Base-by-base conservation (phyloP, 2,797 vertebrate genomes). In the Clamator glandarius region DNA sequence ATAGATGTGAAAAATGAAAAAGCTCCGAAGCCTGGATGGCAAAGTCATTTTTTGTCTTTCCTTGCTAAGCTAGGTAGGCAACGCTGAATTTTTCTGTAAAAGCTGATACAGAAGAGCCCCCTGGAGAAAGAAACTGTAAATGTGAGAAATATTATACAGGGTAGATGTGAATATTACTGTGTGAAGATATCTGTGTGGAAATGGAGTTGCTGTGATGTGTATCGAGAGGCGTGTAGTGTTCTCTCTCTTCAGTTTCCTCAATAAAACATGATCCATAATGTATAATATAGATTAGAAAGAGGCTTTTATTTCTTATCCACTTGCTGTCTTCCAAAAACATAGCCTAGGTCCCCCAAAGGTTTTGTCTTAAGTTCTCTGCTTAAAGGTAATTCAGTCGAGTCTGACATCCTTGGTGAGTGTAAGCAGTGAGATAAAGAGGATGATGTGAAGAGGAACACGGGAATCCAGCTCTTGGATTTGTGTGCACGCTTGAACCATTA, bases 401-500 rank as follows among this genome's bases (percentile, higher is more conserved):
- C 48, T 84, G 75, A 63, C 28, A 28, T 74, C 35, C 52, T 50
- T 67, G 64, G 12, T 26, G 24, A 66, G 52, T 20, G 35, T 42
- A 33, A 84, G 28, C 31, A 41, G 26, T n/a, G 23, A 52, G 33
- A 52, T 35, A 15, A 39, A 42, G 55, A 73, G 50, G 39, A 21
- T 55, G 54, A 35, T 26, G 21, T 0, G 0, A 62, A 26, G 9
- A 55, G 62, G 13, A 28, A n/a, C 6, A 4, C 1, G 1, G 36
- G 61, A 31, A n/a, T 51, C 42, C n/a, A 41, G 3, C 28, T 41
- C 31, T 18, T 24, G 50, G 15, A 39, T 66, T 50, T 15, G 5
- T 35, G 5, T 6, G 18, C 11, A 11, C 1, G 0, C 26, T 58
- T 19, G 51, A 52, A 57, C 50, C 24, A 0, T 41, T 29, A 8